Evolutionary conservation across 2,888 invertebrate genomes (phyloP), one percentile per base, ranked within the genome.

Genomic region (Acrocyrtus sp.): DNA sequence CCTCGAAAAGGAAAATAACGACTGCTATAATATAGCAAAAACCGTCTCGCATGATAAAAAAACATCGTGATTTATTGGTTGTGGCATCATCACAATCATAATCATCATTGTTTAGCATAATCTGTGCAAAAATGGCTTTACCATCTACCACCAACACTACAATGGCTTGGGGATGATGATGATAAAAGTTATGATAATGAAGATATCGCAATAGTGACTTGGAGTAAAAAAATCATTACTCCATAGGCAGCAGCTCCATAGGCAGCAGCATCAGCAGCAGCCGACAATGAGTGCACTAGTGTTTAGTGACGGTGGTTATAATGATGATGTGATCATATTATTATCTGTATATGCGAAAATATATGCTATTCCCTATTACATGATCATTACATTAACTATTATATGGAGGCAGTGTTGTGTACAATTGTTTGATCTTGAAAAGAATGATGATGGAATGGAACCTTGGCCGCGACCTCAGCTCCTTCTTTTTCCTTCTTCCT

Each of bases 391-490:
- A 65, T 65, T 54, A 65, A 22, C 21, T 54, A 54, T 54, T 65
- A 68, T 60, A 68, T 51, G 53, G 67, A 48, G 57, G 39, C 50
- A 34, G 41, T 50, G 61, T 34, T 50, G 45, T 43, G 21, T 56
- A 72, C 56, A 65, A 65, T 29, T 66, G 72, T 50, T 61, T 60
- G 73, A 57, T 73, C 67, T 73, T 73, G 73, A 73, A 73, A 61
- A 41, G 68, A 68, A 19, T 21, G 24, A 72, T 67, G 68, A 74
- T 74, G 69, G 72, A 68, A 72, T 69, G 69, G 68, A 74, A 67
- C 81, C 81, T 81, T 81, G 81, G 81, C 81, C 78, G 78, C 79
- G 81, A 80, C 81, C 79, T 80, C 76, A 80, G 74, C 76, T 78
- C 72, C 68, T 76, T 74, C 72, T 75, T 74, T 78, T 73, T 74